Base-by-base conservation (phyloP, 53 echinoderm and acorn worm species). In the Actinopyga echinites region DNA sequence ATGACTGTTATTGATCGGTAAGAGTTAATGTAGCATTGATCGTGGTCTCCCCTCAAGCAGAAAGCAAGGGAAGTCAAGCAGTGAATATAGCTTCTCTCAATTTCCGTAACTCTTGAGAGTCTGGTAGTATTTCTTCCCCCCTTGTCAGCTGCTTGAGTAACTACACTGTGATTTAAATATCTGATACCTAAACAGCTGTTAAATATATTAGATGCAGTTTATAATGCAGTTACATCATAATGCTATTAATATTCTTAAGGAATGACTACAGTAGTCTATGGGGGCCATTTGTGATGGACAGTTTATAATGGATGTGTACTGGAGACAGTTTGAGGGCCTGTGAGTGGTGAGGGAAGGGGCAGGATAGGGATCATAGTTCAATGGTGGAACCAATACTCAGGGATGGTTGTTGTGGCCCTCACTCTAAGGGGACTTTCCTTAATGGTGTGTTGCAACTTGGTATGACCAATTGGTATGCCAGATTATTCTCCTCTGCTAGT, bases 21-120 rank as follows among this genome's bases (percentile, higher is more conserved):
- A 57, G 13, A 78, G 78, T 78, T 78, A 78, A 78, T 78, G 78
- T 78, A 78, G 57, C 78, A 55, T 78, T 71, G 71, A 37, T 40
- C 71, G 21, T 21, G 71, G 44, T 71, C 71, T 71, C 24, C 71
- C 71, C 71, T 71, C 40, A 71, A 71, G 71, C 71, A 71, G 40
- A 71, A 71, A 71, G 42, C 6, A 71, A 25, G 40, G 71, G 40
- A 71, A 23, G 71, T 71, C 71, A 71, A 71, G 71, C 71, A 36
- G 71, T 71, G 71, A 71, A 44, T 49, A 49, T 49, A 71, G 34
- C 71, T 24, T 71, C 42, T 42, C 44, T 38, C 71, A 40, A 71
- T 38, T 25, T 65, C 31, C 65, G 17, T 6, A 40, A 23, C 40
- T 23, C 30, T 26, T 10, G 22, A 44, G 8, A 69, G 26, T 32